Evolutionary conservation across 2,113 vertebrate species (phyloP).

Genomic region (Vulpes vulpes): DNA sequence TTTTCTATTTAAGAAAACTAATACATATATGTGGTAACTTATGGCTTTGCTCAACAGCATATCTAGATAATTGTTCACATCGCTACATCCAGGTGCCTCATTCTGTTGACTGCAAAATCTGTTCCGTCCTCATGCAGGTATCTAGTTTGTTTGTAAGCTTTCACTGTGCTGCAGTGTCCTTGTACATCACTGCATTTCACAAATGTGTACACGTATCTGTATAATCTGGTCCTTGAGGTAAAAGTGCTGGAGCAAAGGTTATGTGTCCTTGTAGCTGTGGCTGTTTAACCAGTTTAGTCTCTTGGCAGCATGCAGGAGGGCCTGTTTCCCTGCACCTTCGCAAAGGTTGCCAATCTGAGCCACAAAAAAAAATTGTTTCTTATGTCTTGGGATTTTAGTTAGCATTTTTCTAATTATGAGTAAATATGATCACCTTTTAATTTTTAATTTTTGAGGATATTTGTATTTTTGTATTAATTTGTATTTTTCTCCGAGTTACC

Average conservation of each 20-base stretch:
- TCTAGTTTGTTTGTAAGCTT: background rate
- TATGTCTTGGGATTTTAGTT: background rate
- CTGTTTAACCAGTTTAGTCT: background rate
- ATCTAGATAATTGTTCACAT: background rate
- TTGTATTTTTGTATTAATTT: background rate
- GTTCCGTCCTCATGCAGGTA: background rate
- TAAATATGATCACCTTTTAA: conserved; percentile 22
- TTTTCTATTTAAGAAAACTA: background rate
- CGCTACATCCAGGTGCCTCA: background rate
- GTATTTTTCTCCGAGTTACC: background rate
- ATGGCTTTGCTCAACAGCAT: background rate
- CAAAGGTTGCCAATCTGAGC: background rate
- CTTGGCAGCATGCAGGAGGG: background rate
- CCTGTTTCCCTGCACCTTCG: background rate
- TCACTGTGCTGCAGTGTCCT: background rate
- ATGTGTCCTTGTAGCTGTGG: no score
- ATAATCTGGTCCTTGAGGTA: background rate
- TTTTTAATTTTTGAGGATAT: conserved; percentile 34
- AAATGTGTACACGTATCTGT: background rate
- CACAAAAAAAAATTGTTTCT: background rate
- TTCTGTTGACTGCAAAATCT: no score
- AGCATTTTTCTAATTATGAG: background rate
- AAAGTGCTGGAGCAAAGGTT: background rate
- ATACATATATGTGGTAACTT: background rate
- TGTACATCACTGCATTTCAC: background rate